Conservation (phyloP, 2,113 vertebrate species). For the Oxyura jamaicensis region DNA sequence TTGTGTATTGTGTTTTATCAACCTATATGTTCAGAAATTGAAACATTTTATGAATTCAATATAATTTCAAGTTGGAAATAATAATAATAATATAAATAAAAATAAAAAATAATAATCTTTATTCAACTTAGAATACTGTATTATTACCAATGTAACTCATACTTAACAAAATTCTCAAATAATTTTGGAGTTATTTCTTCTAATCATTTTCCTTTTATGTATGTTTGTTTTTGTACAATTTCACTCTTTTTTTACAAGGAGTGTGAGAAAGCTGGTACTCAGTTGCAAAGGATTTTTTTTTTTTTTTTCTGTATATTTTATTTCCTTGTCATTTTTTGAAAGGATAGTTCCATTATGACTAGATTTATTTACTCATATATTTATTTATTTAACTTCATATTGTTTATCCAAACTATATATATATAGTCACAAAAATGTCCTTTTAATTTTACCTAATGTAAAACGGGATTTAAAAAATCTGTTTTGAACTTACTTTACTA, state of each 20-base stretch:
- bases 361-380: neutral
- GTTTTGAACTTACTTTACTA: neutral
- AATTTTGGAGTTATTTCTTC: neutral
- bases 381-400: neutral
- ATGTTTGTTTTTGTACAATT: accelerated
- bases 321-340: neutral
- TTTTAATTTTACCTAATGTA: neutral
- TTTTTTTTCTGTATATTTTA: neutral
- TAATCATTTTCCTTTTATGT: neutral
- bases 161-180: neutral
- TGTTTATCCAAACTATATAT: neutral
- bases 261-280: neutral
- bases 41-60: neutral
- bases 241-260: neutral
- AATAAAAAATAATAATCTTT: accelerated
- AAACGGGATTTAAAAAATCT: neutral
- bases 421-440: neutral
- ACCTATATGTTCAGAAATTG: neutral
- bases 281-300: neutral
- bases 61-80: neutral
- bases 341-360: neutral
- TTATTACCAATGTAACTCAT: neutral
- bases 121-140: neutral
- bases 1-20: neutral
- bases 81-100: too few relatives aligned